These are phyloP conservation scores for Microcebus griseorufus DNA, from an alignment of 2,113 vertebrate species.

Conservation along the genomic window DNA sequence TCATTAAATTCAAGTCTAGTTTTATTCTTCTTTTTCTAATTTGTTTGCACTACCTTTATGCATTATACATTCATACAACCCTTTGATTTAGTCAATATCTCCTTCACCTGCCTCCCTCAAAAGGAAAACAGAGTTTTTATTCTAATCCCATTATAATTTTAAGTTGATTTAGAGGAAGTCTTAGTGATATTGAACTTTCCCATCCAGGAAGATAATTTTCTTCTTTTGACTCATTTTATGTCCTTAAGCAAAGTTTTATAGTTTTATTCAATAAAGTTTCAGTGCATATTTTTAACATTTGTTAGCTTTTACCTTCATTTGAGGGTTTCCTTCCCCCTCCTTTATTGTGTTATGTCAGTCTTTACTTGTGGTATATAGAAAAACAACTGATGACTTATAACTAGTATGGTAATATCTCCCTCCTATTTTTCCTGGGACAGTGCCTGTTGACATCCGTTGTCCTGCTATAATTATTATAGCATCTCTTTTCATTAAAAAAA, in stretches of 20 bases:
- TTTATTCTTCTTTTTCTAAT: not conserved
- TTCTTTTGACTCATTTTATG: not conserved
- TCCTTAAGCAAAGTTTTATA: not conserved
- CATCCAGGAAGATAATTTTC: not conserved
- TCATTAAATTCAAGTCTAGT: not conserved
- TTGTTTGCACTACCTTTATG: not conserved
- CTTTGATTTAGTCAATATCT: not conserved
- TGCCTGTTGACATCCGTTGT: not conserved
- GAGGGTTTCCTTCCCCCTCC: not conserved
- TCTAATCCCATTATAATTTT: not conserved
- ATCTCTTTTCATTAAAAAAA: not conserved
- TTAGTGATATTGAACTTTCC: not conserved
- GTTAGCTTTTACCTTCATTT: not conserved
- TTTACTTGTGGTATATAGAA: not conserved
- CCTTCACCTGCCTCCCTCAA: fast-evolving
- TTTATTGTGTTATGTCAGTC: not conserved
- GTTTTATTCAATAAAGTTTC: not conserved
- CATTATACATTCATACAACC: not conserved
- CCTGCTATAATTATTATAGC: not conserved
- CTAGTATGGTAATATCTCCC: not conserved
- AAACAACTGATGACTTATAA: not conserved
- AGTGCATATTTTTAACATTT: not conserved
- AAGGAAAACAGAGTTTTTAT: not conserved
- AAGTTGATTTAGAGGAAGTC: not conserved
- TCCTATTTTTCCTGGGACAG: not conserved